Evolutionary conservation across 2,888 invertebrate species (phyloP), one percentile per base, ranked within the genome.

Genomic region (Hemistola chrysoprasaria): DNA sequence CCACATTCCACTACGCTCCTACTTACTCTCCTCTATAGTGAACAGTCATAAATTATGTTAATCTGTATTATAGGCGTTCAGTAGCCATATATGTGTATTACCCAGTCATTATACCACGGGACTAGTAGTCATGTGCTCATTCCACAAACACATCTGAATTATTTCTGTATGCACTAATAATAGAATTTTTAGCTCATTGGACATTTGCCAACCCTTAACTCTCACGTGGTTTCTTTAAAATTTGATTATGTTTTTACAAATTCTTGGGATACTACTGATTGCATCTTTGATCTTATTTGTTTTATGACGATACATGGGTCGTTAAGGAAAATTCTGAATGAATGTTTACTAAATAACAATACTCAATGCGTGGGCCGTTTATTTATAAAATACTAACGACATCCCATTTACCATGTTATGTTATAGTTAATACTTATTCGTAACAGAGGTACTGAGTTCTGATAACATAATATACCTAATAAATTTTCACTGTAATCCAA

Each of bases 121-220:
- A 71, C 56, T 56, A 59, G 60, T 57, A 71, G 72, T 87, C 85
- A 86, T 85, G 85, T 82, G 87, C 80, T 69, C 78, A 70, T 76
- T 78, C 71, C 74, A 68, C 73, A 74, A 68, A 29, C 37, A 70
- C 67, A 62, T 56, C 68, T 64, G 71, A 72, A 72, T 70, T 86
- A 81, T 82, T 82, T 84, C 73, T 78, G 78, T 71, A 56, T 71
- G 66, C 59, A 74, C 83, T 87, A 87, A 79, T 85, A 79, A 81
- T 86, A 86, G 87, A 78, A 65, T 74, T 82, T 85, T 84, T 78
- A 78, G 83, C 72, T 64, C 68, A 62, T 71, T 88, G 88, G 88
- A 79, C 50, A 55, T 63, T 59, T 73, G 87, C 88, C 88, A 88
- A 66, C 48, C 42, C 54, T 53, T 54, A 60, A 67, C 47, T 52